phyloP scores from a whole-genome alignment of 30 jellyfish, hydroid and myxozoan genomes.

The Haliclystus octoradiatus region DNA sequence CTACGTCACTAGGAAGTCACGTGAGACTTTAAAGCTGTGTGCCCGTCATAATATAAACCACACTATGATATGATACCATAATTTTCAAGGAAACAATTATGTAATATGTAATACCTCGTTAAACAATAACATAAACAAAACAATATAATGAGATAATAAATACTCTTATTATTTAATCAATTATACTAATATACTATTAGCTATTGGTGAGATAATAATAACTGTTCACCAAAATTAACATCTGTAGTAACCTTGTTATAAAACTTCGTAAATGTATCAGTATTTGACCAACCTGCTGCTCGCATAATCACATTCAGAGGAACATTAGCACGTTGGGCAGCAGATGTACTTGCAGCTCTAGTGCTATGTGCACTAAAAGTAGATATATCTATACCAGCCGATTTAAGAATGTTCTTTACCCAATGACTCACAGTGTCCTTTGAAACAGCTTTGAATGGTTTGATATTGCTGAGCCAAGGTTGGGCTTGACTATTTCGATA shows the following conservation, averaged over 20 bases:
- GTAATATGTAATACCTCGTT: no score
- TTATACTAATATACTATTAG: background rate
- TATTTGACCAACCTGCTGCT: conserved; percentile 9
- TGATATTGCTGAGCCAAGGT: conserved; percentile 8
- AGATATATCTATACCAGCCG: background rate
- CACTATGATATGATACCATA: no score
- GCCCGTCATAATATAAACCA: no score
- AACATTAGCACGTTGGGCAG: background rate
- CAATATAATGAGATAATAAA: no score
- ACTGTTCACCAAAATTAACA: background rate
- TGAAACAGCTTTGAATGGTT: conserved; percentile 17
- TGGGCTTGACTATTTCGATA: background rate
- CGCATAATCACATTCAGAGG: background rate
- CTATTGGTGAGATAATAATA: background rate
- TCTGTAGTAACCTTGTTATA: background rate
- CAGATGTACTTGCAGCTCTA: conserved; percentile 28
- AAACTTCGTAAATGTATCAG: background rate
- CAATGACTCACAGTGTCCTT: conserved; percentile 7
- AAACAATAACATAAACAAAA: no score
- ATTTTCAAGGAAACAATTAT: no score
- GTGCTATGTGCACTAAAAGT: background rate
- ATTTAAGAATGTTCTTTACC: background rate
- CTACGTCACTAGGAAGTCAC: conserved; percentile 17
- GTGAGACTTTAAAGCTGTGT: conserved; percentile 25
- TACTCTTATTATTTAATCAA: no score